phyloP scores from a whole-genome alignment of 2,797 vertebrate genomes.

The Sus cebifrons region DNA sequence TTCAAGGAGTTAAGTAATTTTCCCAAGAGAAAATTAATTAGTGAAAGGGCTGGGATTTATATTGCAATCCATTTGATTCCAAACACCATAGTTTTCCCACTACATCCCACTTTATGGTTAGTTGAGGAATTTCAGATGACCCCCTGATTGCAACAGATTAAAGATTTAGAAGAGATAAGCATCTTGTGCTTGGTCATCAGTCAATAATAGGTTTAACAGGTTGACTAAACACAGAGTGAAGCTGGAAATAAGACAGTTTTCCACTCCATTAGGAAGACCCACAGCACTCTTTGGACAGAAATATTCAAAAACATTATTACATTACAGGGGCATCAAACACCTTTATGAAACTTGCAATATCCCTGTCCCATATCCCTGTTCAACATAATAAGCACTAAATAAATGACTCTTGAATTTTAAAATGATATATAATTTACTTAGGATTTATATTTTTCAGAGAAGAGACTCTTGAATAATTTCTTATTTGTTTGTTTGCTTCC shows the following conservation, averaged over 20 bases:
- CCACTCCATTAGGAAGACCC: not conserved
- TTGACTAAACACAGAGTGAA: not conserved
- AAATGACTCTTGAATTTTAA: not conserved
- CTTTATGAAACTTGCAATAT: not conserved
- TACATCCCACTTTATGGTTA: not conserved
- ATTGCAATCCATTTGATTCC: not conserved
- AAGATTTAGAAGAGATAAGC: not conserved
- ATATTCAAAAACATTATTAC: conserved; percentile 32
- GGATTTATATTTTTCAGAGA: not conserved
- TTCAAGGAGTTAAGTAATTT: not conserved
- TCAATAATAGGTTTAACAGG: not conserved
- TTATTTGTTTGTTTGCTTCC: conserved; percentile 31
- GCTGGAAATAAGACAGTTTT: not conserved
- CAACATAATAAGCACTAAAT: not conserved
- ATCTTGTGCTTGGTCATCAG: conserved; percentile 8
- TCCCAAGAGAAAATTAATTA: not conserved
- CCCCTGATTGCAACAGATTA: not conserved
- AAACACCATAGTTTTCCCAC: not conserved
- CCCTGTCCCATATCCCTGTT: not conserved
- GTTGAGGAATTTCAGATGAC: conserved; percentile 8
- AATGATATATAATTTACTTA: not conserved
- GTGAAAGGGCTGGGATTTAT: conserved; percentile 42
- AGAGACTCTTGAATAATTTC: conserved; percentile 35
- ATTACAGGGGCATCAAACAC: not conserved
- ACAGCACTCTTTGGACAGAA: not conserved